These are phyloP conservation scores for Plectrocnemia conspersa DNA, from an alignment of 1,140 invertebrate species.

Conservation along the genomic window DNA sequence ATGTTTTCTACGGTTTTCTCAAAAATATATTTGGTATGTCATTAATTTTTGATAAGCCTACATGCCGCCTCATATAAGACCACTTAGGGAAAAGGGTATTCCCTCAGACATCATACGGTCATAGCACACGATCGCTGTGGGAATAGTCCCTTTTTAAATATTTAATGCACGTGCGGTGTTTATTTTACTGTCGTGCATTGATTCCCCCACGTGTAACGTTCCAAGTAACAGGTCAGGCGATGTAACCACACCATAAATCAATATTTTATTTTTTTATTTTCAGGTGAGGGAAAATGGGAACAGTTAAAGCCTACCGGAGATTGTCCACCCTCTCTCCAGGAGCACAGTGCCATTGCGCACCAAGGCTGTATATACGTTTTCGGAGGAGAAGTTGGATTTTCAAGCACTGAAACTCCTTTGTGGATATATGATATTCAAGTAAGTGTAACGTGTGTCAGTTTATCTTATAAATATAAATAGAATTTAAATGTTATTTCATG, in stretches of 20 bases:
- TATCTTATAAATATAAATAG: not conserved
- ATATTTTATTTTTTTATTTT: slow-evolving; percentile 18
- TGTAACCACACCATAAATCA: not conserved
- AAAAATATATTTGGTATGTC: no score
- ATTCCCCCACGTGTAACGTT: not conserved
- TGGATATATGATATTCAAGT: slow-evolving; percentile 84
- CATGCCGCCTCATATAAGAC: no score
- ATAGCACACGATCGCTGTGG: no score
- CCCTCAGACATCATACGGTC: no score
- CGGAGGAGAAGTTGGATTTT: slow-evolving; percentile 82
- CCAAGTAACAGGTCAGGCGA: not conserved
- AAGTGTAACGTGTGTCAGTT: no score
- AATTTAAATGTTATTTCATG: slow-evolving; percentile 7
- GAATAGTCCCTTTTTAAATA: no score
- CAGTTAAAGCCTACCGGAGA: slow-evolving; percentile 65
- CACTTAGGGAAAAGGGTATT: no score
- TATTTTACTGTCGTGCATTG: slow-evolving; percentile 16
- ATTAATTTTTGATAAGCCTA: no score
- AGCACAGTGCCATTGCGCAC: slow-evolving; percentile 78
- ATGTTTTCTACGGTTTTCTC: no score
- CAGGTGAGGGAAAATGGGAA: slow-evolving; percentile 66
- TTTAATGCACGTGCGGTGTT: slow-evolving; percentile 6
- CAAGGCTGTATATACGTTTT: slow-evolving; percentile 76
- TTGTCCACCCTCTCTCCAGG: slow-evolving; percentile 72
- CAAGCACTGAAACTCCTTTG: slow-evolving; percentile 75